These are phyloP conservation scores for Baronia brevicornis DNA, from an alignment of 2,888 invertebrate species.

Conservation along the genomic window DNA sequence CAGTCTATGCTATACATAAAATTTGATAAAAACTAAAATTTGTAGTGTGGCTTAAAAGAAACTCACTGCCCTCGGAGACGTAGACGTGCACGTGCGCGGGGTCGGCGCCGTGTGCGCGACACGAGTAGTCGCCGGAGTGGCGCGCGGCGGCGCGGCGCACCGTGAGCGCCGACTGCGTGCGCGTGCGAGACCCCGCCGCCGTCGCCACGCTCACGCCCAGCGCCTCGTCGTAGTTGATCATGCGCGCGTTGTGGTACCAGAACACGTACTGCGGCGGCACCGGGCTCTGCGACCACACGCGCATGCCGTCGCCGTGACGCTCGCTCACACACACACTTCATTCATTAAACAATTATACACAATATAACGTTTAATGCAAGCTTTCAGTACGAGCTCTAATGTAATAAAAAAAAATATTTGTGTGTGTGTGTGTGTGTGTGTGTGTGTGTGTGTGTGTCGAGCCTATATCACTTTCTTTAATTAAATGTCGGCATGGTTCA, in stretches of 20 bases:
- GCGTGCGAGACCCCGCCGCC: conserved; percentile 88
- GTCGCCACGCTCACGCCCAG: conserved; percentile 89
- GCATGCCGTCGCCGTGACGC: conserved; percentile 2
- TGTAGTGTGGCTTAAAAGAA: conserved; percentile 3
- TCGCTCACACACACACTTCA: too few species aligned
- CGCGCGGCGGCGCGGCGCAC: conserved; percentile 78
- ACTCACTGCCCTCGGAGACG: conserved; percentile 88
- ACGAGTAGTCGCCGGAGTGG: conserved; percentile 95
- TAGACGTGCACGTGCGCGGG: conserved; percentile 92
- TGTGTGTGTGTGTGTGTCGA: too few species aligned
- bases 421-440: too few species aligned
- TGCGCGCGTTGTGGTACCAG: conserved; percentile 95
- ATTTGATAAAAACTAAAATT: background rate
- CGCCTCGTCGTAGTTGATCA: conserved; percentile 93
- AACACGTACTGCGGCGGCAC: conserved; percentile 95
- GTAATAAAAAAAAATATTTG: too few species aligned
- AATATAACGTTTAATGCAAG: too few species aligned
- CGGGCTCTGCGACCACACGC: conserved; percentile 81
- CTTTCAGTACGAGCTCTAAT: too few species aligned
- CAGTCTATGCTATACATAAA: background rate
- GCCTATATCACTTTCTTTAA: too few species aligned
- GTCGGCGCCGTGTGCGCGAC: conserved; percentile 92
- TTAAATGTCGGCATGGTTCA: too few species aligned
- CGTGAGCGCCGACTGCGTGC: conserved; percentile 91
- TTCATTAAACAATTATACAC: too few species aligned